A percentile compares a stretch with the other conserved stretches of the same genome.
These are phyloP conservation scores for Nicator chloris DNA, from an alignment of 2,113 vertebrate genomes.

Conservation along the genomic window DNA sequence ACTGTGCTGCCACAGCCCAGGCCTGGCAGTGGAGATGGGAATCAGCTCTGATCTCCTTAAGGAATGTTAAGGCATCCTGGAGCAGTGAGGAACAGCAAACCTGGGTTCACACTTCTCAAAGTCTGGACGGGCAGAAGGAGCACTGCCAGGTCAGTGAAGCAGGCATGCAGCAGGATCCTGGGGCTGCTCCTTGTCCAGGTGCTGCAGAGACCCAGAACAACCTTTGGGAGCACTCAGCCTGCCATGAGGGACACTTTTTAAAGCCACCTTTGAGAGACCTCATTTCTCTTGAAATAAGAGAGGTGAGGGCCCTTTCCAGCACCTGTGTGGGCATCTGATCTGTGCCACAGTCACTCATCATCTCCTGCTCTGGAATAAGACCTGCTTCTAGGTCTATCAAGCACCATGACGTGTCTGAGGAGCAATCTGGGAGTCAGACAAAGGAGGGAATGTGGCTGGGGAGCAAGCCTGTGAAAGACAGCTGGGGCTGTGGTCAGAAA, in stretches of 20 bases:
- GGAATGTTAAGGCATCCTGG: not conserved
- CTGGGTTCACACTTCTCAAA: not conserved
- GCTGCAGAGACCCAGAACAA: not conserved
- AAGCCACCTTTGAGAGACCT: not conserved
- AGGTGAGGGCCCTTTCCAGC: not conserved
- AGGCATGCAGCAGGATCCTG: rapidly evolving
- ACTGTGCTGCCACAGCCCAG: not conserved
- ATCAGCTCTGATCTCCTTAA: not conserved
- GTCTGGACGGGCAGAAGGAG: not conserved
- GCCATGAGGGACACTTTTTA: not conserved
- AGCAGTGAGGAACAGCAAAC: not conserved
- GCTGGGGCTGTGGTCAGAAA: not conserved
- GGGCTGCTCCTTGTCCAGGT: not conserved
- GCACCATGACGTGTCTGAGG: not conserved
- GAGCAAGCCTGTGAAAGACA: not conserved
- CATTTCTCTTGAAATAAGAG: not conserved
- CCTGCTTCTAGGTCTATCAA: not conserved
- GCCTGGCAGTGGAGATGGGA: not conserved
- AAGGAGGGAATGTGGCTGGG: not conserved
- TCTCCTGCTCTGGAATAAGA: not conserved
- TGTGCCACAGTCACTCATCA: not conserved
- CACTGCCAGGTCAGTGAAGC: not conserved
- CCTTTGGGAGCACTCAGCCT: not conserved
- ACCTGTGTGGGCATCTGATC: not conserved
- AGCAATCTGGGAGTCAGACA: not conserved